Conservation (phyloP, 2,797 vertebrate species). For the Stomatorhinus walkeri region DNA sequence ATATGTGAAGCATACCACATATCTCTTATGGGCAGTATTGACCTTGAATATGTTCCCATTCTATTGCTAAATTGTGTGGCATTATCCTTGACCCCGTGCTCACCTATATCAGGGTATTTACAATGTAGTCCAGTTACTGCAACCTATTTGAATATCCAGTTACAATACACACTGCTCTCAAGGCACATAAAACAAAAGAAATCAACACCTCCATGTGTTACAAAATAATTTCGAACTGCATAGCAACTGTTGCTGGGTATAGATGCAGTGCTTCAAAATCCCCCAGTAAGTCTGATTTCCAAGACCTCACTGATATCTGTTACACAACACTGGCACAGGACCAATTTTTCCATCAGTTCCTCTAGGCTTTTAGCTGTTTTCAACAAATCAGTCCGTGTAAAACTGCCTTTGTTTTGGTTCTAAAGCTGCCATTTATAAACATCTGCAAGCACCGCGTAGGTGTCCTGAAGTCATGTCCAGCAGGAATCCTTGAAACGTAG, state of each 20-base stretch:
- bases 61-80: not conserved
- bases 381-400: not conserved
- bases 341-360: slow-evolving; percentile 13
- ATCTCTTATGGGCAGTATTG: not conserved
- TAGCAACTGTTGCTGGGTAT: slow-evolving; percentile 10
- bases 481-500: not conserved
- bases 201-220: slow-evolving; percentile 13
- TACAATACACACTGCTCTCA: not conserved
- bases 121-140: not conserved
- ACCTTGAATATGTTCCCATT: not conserved
- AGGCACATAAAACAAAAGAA: slow-evolving; percentile 2
- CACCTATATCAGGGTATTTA: not conserved
- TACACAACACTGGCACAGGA: not conserved
- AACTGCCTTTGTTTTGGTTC: not conserved
- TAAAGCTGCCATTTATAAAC: not conserved
- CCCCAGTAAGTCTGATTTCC: not conserved
- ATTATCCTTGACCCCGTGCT: not conserved
- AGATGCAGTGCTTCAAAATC: not conserved
- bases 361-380: not conserved
- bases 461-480: slow-evolving; percentile 3
- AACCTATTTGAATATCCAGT: not conserved
- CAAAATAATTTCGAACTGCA: slow-evolving; percentile 5
- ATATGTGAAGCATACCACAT: not conserved
- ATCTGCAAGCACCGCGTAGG: not conserved
- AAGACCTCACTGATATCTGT: slow-evolving; percentile 3